Percentiles rank a stretch among this genome's conserved stretches.
phyloP scores from a whole-genome alignment of 2,888 invertebrate species.

The Drosophila vallismaia region DNA sequence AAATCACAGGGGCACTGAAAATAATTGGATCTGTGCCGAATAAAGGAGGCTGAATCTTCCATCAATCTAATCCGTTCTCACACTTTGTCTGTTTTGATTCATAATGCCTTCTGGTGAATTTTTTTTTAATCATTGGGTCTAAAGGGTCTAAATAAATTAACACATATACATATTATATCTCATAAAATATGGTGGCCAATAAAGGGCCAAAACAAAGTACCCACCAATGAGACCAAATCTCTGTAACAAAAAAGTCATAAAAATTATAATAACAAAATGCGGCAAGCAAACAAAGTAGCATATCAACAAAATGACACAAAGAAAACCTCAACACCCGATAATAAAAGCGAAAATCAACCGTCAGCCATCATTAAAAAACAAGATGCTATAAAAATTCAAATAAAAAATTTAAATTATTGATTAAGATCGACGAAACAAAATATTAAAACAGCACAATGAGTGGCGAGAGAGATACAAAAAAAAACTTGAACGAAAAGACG shows the following conservation, averaged over 20 bases:
- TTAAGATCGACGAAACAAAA: slow-evolving; percentile 72
- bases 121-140: slow-evolving; percentile 31
- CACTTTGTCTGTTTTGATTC: slow-evolving; percentile 42
- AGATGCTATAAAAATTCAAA: slow-evolving; percentile 72
- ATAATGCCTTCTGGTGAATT: slow-evolving; percentile 50
- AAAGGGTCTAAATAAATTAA: slow-evolving; percentile 38
- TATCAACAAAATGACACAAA: slow-evolving; percentile 46
- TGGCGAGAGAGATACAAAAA: slow-evolving; percentile 29
- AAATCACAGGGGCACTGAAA: slow-evolving; percentile 11
- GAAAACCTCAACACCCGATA: slow-evolving; percentile 35
- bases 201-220: slow-evolving; percentile 50
- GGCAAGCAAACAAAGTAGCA: slow-evolving; percentile 44
- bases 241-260: slow-evolving; percentile 45
- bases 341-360: slow-evolving; percentile 20
- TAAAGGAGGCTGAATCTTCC: slow-evolving; percentile 17
- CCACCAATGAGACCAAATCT: slow-evolving; percentile 55
- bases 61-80: slow-evolving; percentile 29
- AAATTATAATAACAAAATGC: slow-evolving; percentile 65
- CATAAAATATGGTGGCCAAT: slow-evolving; percentile 47
- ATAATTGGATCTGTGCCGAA: slow-evolving; percentile 11
- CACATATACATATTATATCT: slow-evolving; percentile 14
- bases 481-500: slow-evolving; percentile 45
- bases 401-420: slow-evolving; percentile 78
- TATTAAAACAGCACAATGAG: slow-evolving; percentile 56
- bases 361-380: slow-evolving; percentile 59